Conservation (phyloP, 2,888 invertebrate species). For the Cyrtodaria siliqua region DNA sequence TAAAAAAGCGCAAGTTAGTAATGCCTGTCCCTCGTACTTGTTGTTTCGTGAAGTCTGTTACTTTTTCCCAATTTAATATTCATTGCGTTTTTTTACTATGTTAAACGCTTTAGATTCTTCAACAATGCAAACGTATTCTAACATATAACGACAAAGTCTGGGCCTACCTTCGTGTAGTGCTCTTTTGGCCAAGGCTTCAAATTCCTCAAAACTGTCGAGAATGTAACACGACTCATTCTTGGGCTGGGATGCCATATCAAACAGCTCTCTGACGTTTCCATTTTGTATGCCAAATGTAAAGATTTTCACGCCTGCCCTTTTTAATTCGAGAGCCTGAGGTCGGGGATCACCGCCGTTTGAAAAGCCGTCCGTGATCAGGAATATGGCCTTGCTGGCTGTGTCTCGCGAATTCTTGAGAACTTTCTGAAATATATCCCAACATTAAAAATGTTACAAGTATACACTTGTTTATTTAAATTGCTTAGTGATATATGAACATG, state of each 20-base stretch:
- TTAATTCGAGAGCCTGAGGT: conserved; percentile 88
- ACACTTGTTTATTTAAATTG: too few species aligned
- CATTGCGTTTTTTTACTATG: too few species aligned
- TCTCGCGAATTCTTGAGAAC: conserved; percentile 80
- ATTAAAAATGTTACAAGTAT: too few species aligned
- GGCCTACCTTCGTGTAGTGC: conserved; percentile 90
- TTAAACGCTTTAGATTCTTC: too few species aligned
- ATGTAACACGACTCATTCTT: conserved; percentile 90
- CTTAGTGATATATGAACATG: too few species aligned
- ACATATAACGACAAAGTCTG: too few species aligned
- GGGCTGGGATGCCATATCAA: conserved; percentile 89
- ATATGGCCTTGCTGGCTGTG: conserved; percentile 88
- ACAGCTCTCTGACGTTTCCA: conserved; percentile 89
- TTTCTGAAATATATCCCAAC: conserved; percentile 78
- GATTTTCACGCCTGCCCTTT: conserved; percentile 85
- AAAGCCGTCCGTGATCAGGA: conserved; percentile 91
- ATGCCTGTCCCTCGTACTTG: too few species aligned
- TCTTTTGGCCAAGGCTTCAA: conserved; percentile 90
- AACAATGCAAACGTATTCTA: too few species aligned
- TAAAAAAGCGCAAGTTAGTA: too few species aligned
- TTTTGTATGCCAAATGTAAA: conserved; percentile 89
- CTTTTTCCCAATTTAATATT: too few species aligned
- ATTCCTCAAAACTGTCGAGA: conserved; percentile 90
- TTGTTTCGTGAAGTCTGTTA: too few species aligned
- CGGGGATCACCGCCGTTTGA: conserved; percentile 91